phyloP scores from a whole-genome alignment of 2,113 vertebrate genomes.

The Haplochromis burtoni region DNA sequence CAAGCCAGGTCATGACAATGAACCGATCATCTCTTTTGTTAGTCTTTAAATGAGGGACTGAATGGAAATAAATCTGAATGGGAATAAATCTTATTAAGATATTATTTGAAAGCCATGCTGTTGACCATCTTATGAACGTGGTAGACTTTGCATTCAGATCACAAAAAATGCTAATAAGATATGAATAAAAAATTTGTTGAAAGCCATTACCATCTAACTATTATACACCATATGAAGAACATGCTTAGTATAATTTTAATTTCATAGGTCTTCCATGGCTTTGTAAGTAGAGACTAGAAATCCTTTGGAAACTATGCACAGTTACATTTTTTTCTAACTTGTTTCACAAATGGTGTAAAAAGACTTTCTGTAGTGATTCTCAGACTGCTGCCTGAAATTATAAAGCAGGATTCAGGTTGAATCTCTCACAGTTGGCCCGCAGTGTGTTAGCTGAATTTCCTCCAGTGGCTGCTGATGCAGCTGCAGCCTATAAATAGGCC shows the following conservation, averaged over 20 bases:
- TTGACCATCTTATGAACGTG: background rate
- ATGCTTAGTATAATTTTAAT: background rate
- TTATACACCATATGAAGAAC: background rate
- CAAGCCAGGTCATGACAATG: conserved; percentile 49
- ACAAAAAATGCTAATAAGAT: background rate
- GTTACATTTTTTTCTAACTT: background rate
- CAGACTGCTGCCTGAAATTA: background rate
- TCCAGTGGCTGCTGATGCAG: conserved; percentile 51
- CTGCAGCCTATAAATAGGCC: conserved; percentile 67
- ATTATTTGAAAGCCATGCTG: conserved; percentile 16
- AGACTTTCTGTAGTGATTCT: background rate
- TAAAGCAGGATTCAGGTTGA: conserved; percentile 38
- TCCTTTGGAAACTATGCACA: background rate
- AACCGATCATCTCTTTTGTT: conserved; percentile 57
- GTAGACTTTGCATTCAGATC: conserved; percentile 9
- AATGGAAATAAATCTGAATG: conserved; percentile 54
- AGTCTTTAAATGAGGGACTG: conserved; percentile 50
- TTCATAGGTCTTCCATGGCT: background rate
- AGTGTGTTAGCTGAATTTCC: conserved; percentile 41
- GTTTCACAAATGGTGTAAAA: background rate
- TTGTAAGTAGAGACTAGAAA: background rate
- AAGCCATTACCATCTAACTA: background rate
- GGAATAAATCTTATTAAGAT: conserved; percentile 66
- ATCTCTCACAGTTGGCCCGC: conserved; percentile 37
- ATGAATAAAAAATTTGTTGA: background rate